Conservation (phyloP, 2,888 invertebrate species). For the Drosophila ochracea region DNA sequence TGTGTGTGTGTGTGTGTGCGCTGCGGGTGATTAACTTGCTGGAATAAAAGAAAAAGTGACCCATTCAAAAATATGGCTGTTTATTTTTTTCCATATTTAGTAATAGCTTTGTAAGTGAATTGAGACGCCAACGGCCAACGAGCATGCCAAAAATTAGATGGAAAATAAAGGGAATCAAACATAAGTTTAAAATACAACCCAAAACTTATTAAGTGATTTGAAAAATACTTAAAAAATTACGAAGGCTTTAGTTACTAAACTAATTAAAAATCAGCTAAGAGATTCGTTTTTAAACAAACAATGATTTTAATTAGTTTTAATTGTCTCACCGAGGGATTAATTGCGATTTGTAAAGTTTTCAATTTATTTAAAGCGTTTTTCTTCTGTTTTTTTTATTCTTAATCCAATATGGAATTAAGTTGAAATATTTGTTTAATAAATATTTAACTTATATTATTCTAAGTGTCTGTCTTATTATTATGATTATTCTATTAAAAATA, state of each 20-base stretch:
- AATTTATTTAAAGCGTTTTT: not conserved
- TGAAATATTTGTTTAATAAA: not conserved
- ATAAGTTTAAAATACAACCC: not conserved
- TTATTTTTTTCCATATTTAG: slow-evolving; percentile 21
- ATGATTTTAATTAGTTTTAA: not conserved
- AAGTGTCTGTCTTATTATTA: not conserved
- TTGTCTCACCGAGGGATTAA: not conserved
- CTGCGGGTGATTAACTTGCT: slow-evolving; percentile 75
- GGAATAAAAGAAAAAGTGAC: slow-evolving; percentile 34
- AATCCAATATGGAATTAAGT: not conserved
- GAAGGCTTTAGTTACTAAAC: not conserved
- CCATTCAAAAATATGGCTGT: slow-evolving; percentile 40
- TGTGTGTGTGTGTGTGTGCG: slow-evolving; percentile 41
- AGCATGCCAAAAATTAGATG: slow-evolving; percentile 3
- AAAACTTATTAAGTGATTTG: not conserved
- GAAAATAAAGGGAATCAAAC: not conserved
- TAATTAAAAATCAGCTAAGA: not conserved
- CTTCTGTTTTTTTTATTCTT: not conserved
- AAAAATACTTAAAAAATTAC: not conserved
- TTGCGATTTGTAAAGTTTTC: not conserved
- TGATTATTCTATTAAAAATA: not conserved
- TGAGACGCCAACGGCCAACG: not conserved
- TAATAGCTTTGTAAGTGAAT: slow-evolving; percentile 50
- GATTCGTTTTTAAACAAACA: not conserved
- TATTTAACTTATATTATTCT: not conserved